Percentiles rank a stretch among this genome's conserved stretches.
Conservation (phyloP, 30 jellyfish, hydroid and myxozoan species). For the Sanderia malayensis region DNA sequence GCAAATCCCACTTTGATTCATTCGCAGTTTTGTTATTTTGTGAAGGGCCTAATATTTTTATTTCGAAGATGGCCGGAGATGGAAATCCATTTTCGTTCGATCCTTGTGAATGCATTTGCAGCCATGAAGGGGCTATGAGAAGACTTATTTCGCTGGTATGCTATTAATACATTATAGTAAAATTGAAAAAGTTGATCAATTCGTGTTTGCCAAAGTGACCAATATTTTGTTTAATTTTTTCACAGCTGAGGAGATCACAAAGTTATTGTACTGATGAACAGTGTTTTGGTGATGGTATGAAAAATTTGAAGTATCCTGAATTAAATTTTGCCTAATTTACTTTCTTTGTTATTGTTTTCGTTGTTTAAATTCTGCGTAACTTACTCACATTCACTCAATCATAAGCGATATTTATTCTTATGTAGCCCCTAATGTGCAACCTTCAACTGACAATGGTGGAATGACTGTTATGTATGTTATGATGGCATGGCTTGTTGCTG, state of each 20-base stretch:
- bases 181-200: no score
- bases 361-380: no score
- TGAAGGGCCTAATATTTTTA: no score
- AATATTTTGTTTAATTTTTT: background rate
- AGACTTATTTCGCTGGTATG: slow-evolving; percentile 84
- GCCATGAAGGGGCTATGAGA: slow-evolving; percentile 97
- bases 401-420: background rate
- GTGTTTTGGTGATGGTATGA: slow-evolving; percentile 75
- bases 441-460: slow-evolving; percentile 63
- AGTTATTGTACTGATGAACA: slow-evolving; percentile 94
- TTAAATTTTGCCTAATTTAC: no score
- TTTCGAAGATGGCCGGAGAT: slow-evolving; percentile 49
- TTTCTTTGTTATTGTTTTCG: no score
- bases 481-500: slow-evolving; percentile 92
- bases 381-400: no score
- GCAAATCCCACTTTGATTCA: no score
- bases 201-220: no score
- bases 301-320: no score
- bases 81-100: slow-evolving; percentile 88
- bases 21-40: no score
- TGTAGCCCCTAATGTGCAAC: slow-evolving; percentile 72
- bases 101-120: slow-evolving; percentile 96
- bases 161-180: no score
- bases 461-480: slow-evolving; percentile 64
- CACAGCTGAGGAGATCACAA: slow-evolving; percentile 85